Percentiles rank a stretch among this genome's conserved stretches.
phyloP scores from a whole-genome alignment of 1,140 invertebrate species.

The Nasonia longicornis region DNA sequence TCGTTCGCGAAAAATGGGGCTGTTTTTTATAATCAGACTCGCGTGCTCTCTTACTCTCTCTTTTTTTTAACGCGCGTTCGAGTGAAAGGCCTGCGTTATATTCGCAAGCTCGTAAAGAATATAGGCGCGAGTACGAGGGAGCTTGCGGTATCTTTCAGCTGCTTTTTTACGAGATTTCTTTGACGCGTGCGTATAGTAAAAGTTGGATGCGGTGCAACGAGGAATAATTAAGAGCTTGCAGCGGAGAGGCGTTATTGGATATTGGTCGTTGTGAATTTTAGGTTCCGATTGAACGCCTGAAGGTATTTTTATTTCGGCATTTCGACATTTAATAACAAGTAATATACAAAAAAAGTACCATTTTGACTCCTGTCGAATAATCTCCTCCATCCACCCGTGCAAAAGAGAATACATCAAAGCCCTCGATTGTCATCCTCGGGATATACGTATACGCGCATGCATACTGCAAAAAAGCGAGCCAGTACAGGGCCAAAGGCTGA shows the following conservation, averaged over 20 bases:
- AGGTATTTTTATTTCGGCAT: too few relatives aligned
- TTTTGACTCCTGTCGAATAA: too few relatives aligned
- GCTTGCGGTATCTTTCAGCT: conserved; percentile 8
- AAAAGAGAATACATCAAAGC: neutral
- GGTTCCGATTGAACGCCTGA: neutral
- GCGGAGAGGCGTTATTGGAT: neutral
- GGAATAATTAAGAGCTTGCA: conserved; percentile 13
- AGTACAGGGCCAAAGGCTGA: neutral
- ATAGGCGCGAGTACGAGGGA: neutral
- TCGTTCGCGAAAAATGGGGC: conserved; percentile 16
- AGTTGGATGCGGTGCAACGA: neutral
- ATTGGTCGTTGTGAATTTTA: neutral
- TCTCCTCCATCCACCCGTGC: too few relatives aligned
- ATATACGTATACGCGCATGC: neutral
- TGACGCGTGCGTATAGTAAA: neutral
- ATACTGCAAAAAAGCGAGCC: neutral
- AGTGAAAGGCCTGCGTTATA: neutral
- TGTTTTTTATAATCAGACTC: conserved; percentile 39
- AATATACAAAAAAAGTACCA: too few relatives aligned
- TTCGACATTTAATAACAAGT: too few relatives aligned
- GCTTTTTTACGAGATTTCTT: conserved; percentile 35
- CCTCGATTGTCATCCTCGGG: neutral
- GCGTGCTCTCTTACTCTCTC: neutral
- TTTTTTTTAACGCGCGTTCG: neutral
- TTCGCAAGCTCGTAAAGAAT: neutral